Conservation (phyloP, 2,888 invertebrate species). For the Dastarcus helophoroides region DNA sequence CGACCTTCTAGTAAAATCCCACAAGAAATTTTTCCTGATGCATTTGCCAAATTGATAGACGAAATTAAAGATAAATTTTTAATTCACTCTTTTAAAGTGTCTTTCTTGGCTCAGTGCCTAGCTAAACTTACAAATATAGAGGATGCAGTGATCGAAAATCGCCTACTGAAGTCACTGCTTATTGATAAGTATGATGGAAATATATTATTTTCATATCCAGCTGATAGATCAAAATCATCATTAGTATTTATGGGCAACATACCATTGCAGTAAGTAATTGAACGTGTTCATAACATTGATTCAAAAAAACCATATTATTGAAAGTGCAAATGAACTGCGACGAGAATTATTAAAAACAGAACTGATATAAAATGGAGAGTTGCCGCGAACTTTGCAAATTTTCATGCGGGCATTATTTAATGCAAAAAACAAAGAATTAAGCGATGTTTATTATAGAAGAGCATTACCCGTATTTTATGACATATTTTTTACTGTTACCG, state of each 20-base stretch:
- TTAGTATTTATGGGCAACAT: constrained; percentile 19
- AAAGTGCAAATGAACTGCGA: constrained; percentile 13
- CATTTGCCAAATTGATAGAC: constrained; percentile 18
- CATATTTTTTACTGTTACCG: constrained; percentile 14
- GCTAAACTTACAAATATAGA: constrained; percentile 15
- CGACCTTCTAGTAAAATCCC: constrained; percentile 16
- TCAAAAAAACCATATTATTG: constrained; percentile 12
- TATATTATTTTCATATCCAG: constrained; percentile 19
- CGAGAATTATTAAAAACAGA: constrained; percentile 15
- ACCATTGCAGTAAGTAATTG: constrained; percentile 13
- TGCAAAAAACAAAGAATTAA: constrained; percentile 14
- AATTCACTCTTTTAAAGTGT: constrained; percentile 15
- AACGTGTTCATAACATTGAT: constrained; percentile 14
- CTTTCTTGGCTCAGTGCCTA: constrained; percentile 14
- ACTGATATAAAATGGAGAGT: constrained; percentile 12
- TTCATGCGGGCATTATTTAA: constrained; percentile 16
- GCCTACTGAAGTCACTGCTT: constrained; percentile 18
- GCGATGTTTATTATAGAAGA: constrained; percentile 14
- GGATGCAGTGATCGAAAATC: constrained; percentile 10
- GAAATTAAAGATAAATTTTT: constrained; percentile 16
- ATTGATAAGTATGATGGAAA: constrained; percentile 21
- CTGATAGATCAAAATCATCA: constrained; percentile 20
- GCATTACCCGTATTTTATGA: constrained; percentile 12
- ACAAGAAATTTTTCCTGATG: constrained; percentile 13
- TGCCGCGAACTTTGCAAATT: constrained; percentile 14